These are phyloP conservation scores for Pyrocephalus nanus DNA, from an alignment of 2,797 vertebrate species.

Conservation along the genomic window DNA sequence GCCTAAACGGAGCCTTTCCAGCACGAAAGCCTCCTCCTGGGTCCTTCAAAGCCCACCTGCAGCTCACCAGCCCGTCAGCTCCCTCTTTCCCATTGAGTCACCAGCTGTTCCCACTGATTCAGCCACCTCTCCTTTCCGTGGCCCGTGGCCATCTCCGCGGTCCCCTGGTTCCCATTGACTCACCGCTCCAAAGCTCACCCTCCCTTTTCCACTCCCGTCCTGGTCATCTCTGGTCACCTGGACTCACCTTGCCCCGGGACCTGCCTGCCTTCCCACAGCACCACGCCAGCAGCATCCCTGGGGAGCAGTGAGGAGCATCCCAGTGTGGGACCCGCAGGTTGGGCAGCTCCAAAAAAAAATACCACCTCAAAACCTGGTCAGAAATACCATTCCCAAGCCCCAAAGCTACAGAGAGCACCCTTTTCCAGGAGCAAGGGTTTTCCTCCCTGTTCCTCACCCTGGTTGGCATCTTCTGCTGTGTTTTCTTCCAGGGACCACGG, in stretches of 20 bases:
- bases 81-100: slow-evolving; percentile 29
- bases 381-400: background rate
- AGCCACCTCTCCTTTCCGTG: slow-evolving; percentile 5
- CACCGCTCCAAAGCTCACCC: background rate
- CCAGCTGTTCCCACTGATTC: background rate
- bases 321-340: accelerated
- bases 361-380: accelerated
- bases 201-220: background rate
- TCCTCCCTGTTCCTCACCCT: background rate
- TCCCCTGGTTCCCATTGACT: slow-evolving; percentile 47
- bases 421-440: background rate
- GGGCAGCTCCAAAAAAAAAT: background rate
- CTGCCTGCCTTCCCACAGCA: background rate
- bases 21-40: accelerated
- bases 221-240: background rate
- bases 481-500: background rate
- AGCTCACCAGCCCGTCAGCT: background rate
- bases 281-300: accelerated
- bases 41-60: background rate
- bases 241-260: background rate
- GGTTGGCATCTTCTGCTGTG: background rate
- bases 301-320: background rate
- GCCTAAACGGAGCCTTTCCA: accelerated
- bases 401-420: background rate
- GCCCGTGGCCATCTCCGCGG: background rate